Percentiles rank a stretch among this genome's conserved stretches.
Evolutionary conservation across 2,797 vertebrate species (phyloP).

Genomic region (Chaunax sp.): DNA sequence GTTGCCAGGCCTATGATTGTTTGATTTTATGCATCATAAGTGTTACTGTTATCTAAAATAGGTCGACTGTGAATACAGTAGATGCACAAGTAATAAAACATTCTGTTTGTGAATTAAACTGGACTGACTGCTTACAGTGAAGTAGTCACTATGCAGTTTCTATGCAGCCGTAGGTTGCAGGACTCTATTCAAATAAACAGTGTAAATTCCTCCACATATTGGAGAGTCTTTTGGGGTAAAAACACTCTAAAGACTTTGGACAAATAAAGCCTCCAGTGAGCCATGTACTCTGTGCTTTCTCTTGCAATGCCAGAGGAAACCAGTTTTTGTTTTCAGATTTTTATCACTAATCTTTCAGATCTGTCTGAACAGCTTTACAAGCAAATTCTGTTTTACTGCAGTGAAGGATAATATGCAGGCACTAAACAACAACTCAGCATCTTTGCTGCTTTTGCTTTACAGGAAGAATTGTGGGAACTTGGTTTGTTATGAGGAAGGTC

Average conservation of each 20-base stretch:
- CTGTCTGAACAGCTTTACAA: constrained; percentile 73
- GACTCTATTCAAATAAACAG: constrained; percentile 80
- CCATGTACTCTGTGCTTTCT: constrained; percentile 51
- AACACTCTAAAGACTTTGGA: constrained; percentile 72
- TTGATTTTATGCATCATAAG: constrained; percentile 34
- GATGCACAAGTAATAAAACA: constrained; percentile 50
- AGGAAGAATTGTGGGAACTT: constrained; percentile 60
- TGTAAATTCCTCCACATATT: constrained; percentile 76
- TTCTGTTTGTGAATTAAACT: constrained; percentile 43
- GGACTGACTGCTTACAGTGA: constrained; percentile 52
- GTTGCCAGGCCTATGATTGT: constrained; percentile 25
- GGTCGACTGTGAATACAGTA: constrained; percentile 41
- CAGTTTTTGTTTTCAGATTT: constrained; percentile 71
- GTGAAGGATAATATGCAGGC: constrained; percentile 65
- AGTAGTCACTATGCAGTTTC: constrained; percentile 57
- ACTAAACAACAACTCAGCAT: constrained; percentile 78
- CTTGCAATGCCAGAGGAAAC: constrained; percentile 63
- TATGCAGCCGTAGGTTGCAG: constrained; percentile 66
- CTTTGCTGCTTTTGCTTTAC: constrained; percentile 39
- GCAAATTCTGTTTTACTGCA: constrained; percentile 65
- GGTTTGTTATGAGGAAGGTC: constrained; percentile 32
- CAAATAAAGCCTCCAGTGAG: constrained; percentile 73
- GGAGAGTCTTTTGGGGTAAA: constrained; percentile 67
- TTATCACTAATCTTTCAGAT: constrained; percentile 70
- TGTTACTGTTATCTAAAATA: constrained; percentile 17